Base-by-base conservation (phyloP, 2,888 invertebrate species). In the Panopea generosa region DNA sequence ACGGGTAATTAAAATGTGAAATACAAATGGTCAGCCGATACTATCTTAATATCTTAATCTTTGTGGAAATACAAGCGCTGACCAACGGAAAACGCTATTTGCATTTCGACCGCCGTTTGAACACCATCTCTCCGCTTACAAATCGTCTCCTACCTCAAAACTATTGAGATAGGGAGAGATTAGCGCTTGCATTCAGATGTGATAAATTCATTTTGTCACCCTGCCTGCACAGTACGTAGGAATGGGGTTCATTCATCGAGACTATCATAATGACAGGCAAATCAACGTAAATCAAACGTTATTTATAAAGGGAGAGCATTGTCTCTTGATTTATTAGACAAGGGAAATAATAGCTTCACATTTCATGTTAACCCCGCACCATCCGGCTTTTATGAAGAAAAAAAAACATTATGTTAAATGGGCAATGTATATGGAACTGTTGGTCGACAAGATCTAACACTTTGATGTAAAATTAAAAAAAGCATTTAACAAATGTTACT, bases 291-390 rank as follows among this genome's bases (percentile, higher is more conserved):
- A 72, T 72, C 72, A 66, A 33, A 14, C 57, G 2, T 16, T 18
- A n/a, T 52, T 71, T 29, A 38, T 60, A 72, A 52, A 55, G 52
- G 43, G 38, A 65, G 55, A 27, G 45, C 43, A 72, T 72, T 60
- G 55, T 40, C 33, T 27, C 24, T 22, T 72, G 72, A 72, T 72
- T 72, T 72, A 72, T 72, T 60, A 24, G 72, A 66, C 72, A 72
- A 63, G 43, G 22, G 33, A 24, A 45, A 60, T 59, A 59, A 59
- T 56, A 40, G 43, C 47, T 50, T 60, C 49, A 47, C 59, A 33
- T 66, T 55, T 57, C 60, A 59, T 53, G 50, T 66, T 72, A 60
- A 72, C 60, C 59, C 40, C 29, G 45, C 50, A 53, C 52, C 55
- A 49, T 40, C 60, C 45, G 20, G 45, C 29, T 40, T 45, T 45